Evolutionary conservation across 1,140 invertebrate genomes (phyloP), one percentile per base, ranked within the genome.

Genomic region (Plutomurus gul): DNA sequence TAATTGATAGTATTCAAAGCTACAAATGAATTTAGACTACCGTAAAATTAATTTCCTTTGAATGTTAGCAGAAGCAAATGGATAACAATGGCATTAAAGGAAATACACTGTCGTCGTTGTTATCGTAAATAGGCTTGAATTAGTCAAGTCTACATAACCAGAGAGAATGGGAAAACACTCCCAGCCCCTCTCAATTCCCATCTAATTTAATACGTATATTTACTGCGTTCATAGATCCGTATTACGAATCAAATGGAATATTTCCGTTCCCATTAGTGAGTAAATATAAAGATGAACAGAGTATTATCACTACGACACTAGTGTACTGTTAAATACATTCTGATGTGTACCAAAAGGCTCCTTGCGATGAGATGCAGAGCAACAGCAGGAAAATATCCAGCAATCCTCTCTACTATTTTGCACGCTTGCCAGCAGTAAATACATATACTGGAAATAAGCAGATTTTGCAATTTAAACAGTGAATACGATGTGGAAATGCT

Each of bases 1-100:
- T 51, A 65, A 65, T 65, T 65, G 56, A 65, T 65, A 33, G 56
- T 27, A 65, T 65, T 33, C 56, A 65, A 65, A n/a, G 56, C n/a
- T 25, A 60, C 11, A 60, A 60, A 60, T 60, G 51, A 60, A 60
- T 60, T 60, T 60, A 60, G 27, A 60, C 33, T 33, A 30, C 51
- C 27, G 27, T 60, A 30, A 60, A 30, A 30, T 30, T 33, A 60
- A 60, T n/a, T 33, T 60, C 22, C n/a, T 60, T 60, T 13, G 51
- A 60, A 60, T n/a, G 27, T 16, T 43, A 43, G n/a, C 39, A 43
- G 33, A 60, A 60, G 51, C 33, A 25, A 22, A 60, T 33, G 51
- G 51, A 60, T n/a, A 60, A 60, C 27, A 60, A 30, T 33, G 33
- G 47, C 47, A 49, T 22, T 49, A 49, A 49, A 22, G 47, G 47